Percentiles rank a stretch among this genome's conserved stretches.
These are phyloP conservation scores for Calypte anna DNA, from an alignment of 2,113 vertebrate species.

Conservation along the genomic window DNA sequence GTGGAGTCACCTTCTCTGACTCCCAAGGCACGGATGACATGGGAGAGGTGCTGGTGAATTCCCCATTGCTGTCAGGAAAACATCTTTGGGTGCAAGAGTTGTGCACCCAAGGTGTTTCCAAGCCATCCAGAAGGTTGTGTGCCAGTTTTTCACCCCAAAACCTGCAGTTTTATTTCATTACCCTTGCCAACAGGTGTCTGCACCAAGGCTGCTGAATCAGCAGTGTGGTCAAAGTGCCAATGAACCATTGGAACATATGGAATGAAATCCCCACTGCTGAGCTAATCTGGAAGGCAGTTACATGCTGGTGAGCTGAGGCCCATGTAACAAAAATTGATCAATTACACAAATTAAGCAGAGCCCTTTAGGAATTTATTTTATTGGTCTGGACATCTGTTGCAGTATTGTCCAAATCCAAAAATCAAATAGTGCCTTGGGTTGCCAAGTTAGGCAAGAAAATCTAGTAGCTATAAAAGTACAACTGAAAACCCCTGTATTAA, in stretches of 20 bases:
- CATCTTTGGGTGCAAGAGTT: not conserved
- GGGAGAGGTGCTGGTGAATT: not conserved
- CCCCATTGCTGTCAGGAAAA: not conserved
- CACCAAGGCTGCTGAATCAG: slow-evolving; percentile 84
- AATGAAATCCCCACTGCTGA: slow-evolving; percentile 89
- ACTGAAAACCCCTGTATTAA: slow-evolving; percentile 95
- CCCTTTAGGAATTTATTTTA: slow-evolving; percentile 99
- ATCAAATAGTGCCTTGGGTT: slow-evolving; percentile 93
- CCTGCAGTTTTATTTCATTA: slow-evolving; percentile 8
- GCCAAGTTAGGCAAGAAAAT: slow-evolving; percentile 94
- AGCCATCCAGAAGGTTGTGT: not conserved
- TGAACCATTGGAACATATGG: slow-evolving; percentile 93
- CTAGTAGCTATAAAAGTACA: slow-evolving; percentile 93
- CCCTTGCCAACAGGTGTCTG: slow-evolving; percentile 89
- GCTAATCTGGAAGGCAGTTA: slow-evolving; percentile 93
- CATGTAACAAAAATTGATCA: slow-evolving; percentile 95
- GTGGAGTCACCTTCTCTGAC: not conserved
- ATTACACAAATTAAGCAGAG: slow-evolving; percentile 96
- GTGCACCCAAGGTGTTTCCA: not conserved
- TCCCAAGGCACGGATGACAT: not conserved
- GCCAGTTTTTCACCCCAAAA: not conserved
- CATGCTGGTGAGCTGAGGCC: slow-evolving; percentile 91
- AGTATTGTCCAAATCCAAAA: slow-evolving; percentile 99
- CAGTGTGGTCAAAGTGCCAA: slow-evolving; percentile 81
- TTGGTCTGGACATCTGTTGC: slow-evolving; percentile 99